Evolutionary conservation across 2,888 invertebrate genomes (phyloP), one percentile per base, ranked within the genome.

Genomic region (Biston stratarius): DNA sequence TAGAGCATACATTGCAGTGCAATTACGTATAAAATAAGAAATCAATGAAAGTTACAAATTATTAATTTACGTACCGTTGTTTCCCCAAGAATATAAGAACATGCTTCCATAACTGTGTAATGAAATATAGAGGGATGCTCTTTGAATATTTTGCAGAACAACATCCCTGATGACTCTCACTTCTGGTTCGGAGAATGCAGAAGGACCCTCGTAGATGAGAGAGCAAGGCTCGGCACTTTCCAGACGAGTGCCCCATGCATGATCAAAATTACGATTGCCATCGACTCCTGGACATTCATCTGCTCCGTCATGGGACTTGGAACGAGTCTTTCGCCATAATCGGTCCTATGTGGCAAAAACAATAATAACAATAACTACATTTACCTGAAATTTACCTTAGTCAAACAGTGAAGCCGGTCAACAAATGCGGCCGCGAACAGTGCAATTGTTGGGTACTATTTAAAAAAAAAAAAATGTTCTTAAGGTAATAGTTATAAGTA

Each of bases 261-360:
- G 95, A 66, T 95, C 96, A 79, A 96, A 97, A 88, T 97, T 97
- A 38, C 97, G 94, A 85, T 97, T 97, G 0, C 95, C 95, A 80
- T 97, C 97, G 0, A 96, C 95, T n/a, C 97, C 97, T 7, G 89
- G 87, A 75, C 97, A 97, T 0, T 77, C 74, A 0, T 88, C 83
- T 33, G 88, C 77, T 40, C 88, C 90, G 0, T 83, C 83, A n/a
- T 89, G 79, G 11, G 86, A 84, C 0, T 83, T 90, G 0, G 95
- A 95, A 0, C 96, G 94, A 3, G 96, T 97, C 81, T 97, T 97
- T 38, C 96, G 95, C 96, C 96, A 97, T 77, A 96, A 77, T 11
- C 96, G 94, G 63, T 95, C 92, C 96, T 96, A 78, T 74, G 45
- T 33, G 53, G 44, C 14, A 12, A 51, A 49, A 44, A 34, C 5